Evolutionary conservation across 2,113 vertebrate species (phyloP), one percentile per base, ranked within the genome.

Genomic region (Catharus bicknelli): DNA sequence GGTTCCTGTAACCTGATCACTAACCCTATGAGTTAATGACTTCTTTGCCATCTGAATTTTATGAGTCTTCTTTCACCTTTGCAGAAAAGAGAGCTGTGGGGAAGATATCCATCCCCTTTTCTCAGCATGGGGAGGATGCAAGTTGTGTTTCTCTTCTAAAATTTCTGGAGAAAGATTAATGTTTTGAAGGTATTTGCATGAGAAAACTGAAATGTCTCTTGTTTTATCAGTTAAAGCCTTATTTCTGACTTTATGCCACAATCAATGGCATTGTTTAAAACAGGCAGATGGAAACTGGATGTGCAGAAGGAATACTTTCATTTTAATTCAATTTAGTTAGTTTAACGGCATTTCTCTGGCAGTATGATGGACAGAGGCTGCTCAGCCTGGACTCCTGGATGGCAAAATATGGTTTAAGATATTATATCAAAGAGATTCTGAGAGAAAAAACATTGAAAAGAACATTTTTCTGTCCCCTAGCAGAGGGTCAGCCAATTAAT

Each of bases 401-500:
- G 70, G 50, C 78, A 85, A 83, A 84, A 22, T n/a, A 64, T 74
- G 43, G 55, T 34, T 51, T 32, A n/a, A 67, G 72, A 14, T 34
- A 23, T 13, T 66, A 10, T 2, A 70, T 55, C 27, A 79, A 79
- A 72, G n/a, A 83, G 19, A 36, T 16, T 76, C 30, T 21, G 43
- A 12, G 45, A 58, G 32, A 62, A 76, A 50, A 75, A 63, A 0
- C 9, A 48, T 25, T 23, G 45, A 73, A 79, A 86, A 66, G 70
- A 64, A 43, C 38, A 27, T 87, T 84, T 84, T 93, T 66, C 57
- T 92, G 38, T 68, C 38, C 51, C 68, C 58, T 30, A 79, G 42
- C 42, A 86, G 68, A 89, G 68, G 34, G 58, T 82, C 89, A 94
- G 76, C 61, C 63, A 63, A 79, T 92, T 75, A 67, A 94, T 84